phyloP scores from a whole-genome alignment of 2,797 vertebrate genomes.

The Prionace glauca region DNA sequence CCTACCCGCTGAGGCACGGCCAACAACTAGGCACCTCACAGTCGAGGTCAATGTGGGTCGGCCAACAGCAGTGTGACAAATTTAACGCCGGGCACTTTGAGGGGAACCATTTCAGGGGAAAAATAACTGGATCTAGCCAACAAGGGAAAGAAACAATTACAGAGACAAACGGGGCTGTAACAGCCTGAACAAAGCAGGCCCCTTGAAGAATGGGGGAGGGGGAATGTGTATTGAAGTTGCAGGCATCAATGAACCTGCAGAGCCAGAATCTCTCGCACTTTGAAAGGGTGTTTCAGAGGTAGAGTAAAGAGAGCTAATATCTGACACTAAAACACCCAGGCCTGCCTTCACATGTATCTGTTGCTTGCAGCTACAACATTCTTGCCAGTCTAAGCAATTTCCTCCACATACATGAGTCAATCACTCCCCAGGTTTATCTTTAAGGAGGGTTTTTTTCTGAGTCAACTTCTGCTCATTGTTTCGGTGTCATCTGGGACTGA shows the following conservation, averaged over 20 bases:
- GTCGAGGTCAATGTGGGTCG: too few species aligned
- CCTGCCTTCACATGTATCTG: background rate
- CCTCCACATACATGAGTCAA: background rate
- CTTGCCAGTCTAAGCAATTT: constrained; percentile 1
- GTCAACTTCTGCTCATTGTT: background rate
- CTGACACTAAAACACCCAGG: background rate
- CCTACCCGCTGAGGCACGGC: background rate
- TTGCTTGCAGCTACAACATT: constrained; percentile 6
- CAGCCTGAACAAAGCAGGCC: background rate
- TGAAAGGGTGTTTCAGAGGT: background rate
- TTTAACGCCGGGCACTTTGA: background rate
- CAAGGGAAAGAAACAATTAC: background rate
- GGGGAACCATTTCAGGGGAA: background rate
- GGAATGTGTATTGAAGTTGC: background rate
- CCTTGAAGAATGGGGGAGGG: background rate
- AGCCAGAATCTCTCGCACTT: background rate
- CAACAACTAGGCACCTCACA: background rate
- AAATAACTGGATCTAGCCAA: background rate
- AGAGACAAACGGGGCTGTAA: background rate
- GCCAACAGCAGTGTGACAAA: background rate
- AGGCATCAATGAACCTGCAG: background rate
- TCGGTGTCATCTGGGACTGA: background rate
- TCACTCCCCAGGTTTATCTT: background rate
- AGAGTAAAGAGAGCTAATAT: background rate
- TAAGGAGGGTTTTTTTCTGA: background rate